Evolutionary conservation across 2,797 vertebrate species (phyloP).

Genomic region (Schizopygopsis malacanthus): DNA sequence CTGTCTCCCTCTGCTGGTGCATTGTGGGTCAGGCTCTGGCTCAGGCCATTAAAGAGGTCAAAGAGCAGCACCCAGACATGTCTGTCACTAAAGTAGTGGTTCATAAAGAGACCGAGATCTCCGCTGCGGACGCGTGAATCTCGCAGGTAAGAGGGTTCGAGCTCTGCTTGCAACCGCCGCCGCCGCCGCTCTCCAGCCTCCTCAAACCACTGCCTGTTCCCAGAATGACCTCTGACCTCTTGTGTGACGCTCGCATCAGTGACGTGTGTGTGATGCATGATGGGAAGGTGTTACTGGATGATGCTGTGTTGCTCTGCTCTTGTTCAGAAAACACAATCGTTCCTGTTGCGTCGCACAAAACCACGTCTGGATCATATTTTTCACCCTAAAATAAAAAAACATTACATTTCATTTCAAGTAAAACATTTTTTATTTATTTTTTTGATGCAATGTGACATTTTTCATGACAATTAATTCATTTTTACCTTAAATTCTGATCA

Average conservation of each 20-base stretch:
- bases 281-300: not conserved
- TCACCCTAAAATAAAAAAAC: not conserved
- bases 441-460: not conserved
- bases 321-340: not conserved
- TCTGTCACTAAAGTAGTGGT: constrained; percentile 99
- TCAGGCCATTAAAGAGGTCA: constrained; percentile 99
- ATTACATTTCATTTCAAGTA: too few species aligned
- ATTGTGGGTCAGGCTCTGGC: constrained; percentile 92
- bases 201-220: not conserved
- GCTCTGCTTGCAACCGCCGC: not conserved
- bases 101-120: constrained; percentile 99
- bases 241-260: not conserved
- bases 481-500: not conserved
- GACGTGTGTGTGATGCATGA: not conserved
- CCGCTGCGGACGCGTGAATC: constrained; percentile 90
- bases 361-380: not conserved
- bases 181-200: not conserved
- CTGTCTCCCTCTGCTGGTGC: constrained; percentile 91
- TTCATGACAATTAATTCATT: not conserved
- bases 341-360: not conserved
- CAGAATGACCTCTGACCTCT: not conserved
- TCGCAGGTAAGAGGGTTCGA: constrained; percentile 89
- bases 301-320: not conserved
- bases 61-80: constrained; percentile 99
- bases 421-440: too few species aligned